These are phyloP conservation scores for Drosophila mimetica DNA, from an alignment of 2,888 invertebrate genomes.

Conservation along the genomic window DNA sequence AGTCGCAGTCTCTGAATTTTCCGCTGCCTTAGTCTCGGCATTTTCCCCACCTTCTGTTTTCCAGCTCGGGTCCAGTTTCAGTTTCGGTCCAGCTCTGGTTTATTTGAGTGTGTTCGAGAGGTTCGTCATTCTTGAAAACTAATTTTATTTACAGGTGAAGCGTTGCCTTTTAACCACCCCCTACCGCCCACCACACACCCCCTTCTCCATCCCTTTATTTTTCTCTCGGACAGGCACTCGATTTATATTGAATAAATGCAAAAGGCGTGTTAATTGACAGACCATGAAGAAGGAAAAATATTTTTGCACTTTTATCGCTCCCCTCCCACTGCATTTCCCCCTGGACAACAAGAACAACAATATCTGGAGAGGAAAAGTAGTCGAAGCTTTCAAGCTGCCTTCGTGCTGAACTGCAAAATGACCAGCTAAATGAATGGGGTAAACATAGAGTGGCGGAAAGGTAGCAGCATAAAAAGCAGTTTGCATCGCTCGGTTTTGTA, in stretches of 20 bases:
- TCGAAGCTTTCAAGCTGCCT: conserved; percentile 33
- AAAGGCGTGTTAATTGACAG: conserved; percentile 80
- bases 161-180: conserved; percentile 13
- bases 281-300: conserved; percentile 75
- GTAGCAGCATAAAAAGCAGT: conserved; percentile 15
- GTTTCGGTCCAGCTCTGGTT: conserved; percentile 5
- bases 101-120: conserved; percentile 25
- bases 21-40: conserved; percentile 2
- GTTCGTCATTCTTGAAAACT: conserved; percentile 55
- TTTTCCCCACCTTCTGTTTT: conserved; percentile 4
- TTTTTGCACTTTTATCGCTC: conserved; percentile 63
- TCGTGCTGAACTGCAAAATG: conserved; percentile 55
- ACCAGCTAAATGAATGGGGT: conserved; percentile 45
- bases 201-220: not conserved
- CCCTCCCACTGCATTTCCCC: not conserved
- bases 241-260: conserved; percentile 81
- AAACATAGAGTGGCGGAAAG: not conserved
- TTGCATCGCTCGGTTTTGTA: conserved; percentile 3
- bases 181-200: not conserved
- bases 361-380: not conserved
- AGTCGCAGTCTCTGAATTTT: conserved; percentile 2
- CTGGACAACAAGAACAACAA: conserved; percentile 16
- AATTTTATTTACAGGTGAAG: conserved; percentile 69
- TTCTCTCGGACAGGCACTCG: conserved; percentile 46
- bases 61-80: conserved; percentile 12